A percentile compares a stretch with the other conserved stretches of the same genome.
Evolutionary conservation across 1,140 invertebrate species (phyloP).

Genomic region (Penaeus japonicus): DNA sequence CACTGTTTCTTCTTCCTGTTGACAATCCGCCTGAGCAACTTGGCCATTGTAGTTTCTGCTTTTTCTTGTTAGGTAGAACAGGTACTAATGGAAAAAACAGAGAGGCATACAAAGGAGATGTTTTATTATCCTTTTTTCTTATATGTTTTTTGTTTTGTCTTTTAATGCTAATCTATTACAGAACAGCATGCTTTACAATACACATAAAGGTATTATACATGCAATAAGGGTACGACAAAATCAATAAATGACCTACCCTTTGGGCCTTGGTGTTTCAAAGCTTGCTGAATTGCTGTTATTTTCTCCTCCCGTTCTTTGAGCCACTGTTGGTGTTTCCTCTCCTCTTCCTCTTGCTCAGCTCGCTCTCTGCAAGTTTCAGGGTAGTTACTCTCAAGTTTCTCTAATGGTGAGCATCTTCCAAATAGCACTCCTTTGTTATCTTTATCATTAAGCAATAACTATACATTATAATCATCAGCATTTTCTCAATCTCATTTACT

Average conservation of each 20-base stretch:
- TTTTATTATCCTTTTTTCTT: background rate
- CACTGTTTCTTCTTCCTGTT: constrained; percentile 23
- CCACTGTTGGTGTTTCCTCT: constrained; percentile 72
- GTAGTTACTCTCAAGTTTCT: no score
- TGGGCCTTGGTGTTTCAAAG: constrained; percentile 60
- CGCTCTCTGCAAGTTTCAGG: constrained; percentile 19
- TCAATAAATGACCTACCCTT: constrained; percentile 6
- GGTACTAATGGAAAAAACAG: constrained; percentile 10
- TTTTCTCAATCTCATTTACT: no score
- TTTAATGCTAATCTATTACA: no score
- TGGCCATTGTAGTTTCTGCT: constrained; percentile 8
- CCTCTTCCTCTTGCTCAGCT: constrained; percentile 73
- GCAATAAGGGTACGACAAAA: background rate
- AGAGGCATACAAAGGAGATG: background rate
- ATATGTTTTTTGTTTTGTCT: background rate
- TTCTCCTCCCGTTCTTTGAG: constrained; percentile 75
- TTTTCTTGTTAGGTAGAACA: constrained; percentile 30
- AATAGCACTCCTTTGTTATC: background rate
- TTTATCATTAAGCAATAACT: background rate
- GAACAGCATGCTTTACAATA: no score
- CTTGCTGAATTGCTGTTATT: constrained; percentile 69
- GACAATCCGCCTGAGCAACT: background rate
- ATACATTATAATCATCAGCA: background rate
- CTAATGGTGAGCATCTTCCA: no score
- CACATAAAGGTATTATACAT: no score